phyloP scores from a whole-genome alignment of 2,888 invertebrate genomes.

The Leucania comma region DNA sequence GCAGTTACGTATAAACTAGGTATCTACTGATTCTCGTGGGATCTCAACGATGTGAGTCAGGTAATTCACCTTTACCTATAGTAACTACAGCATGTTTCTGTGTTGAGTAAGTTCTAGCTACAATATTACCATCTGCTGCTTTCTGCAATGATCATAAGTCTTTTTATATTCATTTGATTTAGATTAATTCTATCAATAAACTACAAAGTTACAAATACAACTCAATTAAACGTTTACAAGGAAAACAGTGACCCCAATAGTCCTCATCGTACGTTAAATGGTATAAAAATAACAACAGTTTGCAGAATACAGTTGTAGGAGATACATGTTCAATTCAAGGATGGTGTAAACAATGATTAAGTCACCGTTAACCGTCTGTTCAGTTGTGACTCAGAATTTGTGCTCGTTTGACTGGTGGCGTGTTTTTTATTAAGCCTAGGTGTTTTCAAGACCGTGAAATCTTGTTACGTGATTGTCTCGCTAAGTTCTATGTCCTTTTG shows the following conservation, averaged over 20 bases:
- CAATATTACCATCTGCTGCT: background rate
- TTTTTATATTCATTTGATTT: constrained; percentile 25
- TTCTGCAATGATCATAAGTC: background rate
- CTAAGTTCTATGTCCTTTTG: background rate
- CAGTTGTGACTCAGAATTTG: constrained; percentile 54
- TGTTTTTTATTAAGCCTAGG: constrained; percentile 19
- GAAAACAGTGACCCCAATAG: constrained; percentile 56
- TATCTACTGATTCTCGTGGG: constrained; percentile 22
- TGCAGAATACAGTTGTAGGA: constrained; percentile 42
- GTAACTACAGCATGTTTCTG: background rate
- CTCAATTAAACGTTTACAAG: constrained; percentile 30
- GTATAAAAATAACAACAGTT: constrained; percentile 48
- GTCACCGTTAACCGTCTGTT: constrained; percentile 50
- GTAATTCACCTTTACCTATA: constrained; percentile 17
- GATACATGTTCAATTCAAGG: constrained; percentile 60
- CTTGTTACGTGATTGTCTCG: background rate
- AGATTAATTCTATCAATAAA: constrained; percentile 27
- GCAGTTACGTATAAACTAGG: constrained; percentile 9
- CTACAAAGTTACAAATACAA: background rate
- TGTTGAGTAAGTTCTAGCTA: background rate
- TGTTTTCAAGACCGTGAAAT: constrained; percentile 14
- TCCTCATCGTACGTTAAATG: constrained; percentile 28
- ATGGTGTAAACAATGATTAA: constrained; percentile 62
- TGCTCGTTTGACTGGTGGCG: constrained; percentile 29
- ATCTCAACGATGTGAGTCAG: constrained; percentile 7